Evolutionary conservation across 1,140 invertebrate species (phyloP), one percentile per base, ranked within the genome.

Genomic region (Drosophila serrata): DNA sequence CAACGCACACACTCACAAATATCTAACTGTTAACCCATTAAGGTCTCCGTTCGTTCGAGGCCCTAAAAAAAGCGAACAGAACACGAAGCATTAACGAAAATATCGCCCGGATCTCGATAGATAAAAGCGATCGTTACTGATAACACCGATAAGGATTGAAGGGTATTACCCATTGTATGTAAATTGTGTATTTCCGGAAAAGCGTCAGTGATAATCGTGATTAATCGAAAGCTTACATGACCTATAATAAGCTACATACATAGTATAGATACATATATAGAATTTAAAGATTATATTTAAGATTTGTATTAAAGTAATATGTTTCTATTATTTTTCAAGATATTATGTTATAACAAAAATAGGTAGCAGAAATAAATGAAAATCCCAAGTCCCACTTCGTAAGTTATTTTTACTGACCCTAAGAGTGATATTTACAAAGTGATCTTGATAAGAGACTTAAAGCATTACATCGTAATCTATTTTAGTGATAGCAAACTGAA

Each of bases 21-120:
- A 77, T 78, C 74, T 78, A 78, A 78, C 75, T 77, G 57, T 78
- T 76, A 67, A 76, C 74, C 74, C 73, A 76, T 76, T 76, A 67
- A 46, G 53, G 63, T 78, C 42, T 69, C 45, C 33, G 29, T 40
- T 27, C 17, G 42, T 43, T 19, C n/a, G 56, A 15, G 45, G 46
- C 46, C 56, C 45, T 49, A 33, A 51, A 59, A 40, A 35, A 27
- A 55, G 22, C 22, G 24, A 24, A 48, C 37, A 58, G 27, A 43
- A 31, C 17, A 37, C 49, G 51, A 53, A 59, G 29, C 63, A 51
- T 17, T 29, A n/a, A 60, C 61, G 48, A 55, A 60, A 45, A 46
- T 39, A 62, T 65, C 39, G 6, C 60, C 15, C 8, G 33, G 37
- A 68, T 68, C 45, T 33, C 45, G 5, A 68, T 35, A 51, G 61